Conservation (phyloP, 2,797 vertebrate genomes). For the Micromesistius poutassou region DNA sequence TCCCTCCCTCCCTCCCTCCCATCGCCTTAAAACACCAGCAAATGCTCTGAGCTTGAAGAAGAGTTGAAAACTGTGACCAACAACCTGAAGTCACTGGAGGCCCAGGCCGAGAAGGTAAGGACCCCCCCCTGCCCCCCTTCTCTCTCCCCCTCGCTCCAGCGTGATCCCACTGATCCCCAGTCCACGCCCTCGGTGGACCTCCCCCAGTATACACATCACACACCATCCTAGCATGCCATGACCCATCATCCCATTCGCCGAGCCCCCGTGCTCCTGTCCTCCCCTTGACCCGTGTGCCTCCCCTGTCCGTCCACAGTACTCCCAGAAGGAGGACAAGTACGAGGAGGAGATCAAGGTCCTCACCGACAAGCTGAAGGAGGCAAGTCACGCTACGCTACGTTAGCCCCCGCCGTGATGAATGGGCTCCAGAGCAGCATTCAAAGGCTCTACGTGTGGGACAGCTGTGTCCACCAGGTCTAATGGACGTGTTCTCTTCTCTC, state of each 20-base stretch:
- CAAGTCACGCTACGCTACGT: conserved; percentile 62
- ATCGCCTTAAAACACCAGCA: conserved; percentile 87
- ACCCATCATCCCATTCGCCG: neutral
- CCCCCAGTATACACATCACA: neutral
- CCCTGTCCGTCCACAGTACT: conserved; percentile 85
- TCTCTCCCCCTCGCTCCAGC: conserved; percentile 11
- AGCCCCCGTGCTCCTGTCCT: neutral
- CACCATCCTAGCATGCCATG: neutral
- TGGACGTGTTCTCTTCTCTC: conserved; percentile 37
- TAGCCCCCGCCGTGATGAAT: conserved; percentile 6
- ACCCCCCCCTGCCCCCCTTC: conserved; percentile 24
- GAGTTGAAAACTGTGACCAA: conserved; percentile 99
- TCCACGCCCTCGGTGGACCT: neutral
- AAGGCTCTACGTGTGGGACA: neutral
- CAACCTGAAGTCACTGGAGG: conserved; percentile 99
- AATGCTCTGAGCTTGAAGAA: conserved; percentile 99
- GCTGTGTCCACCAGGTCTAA: conserved; percentile 15
- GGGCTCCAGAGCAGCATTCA: conserved; percentile 10
- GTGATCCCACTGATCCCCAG: neutral
- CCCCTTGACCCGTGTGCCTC: conserved; percentile 22
- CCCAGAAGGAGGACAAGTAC: conserved; percentile 98
- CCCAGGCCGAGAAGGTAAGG: conserved; percentile 99
- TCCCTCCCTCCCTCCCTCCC: conserved; percentile 65
- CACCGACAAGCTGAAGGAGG: conserved; percentile 99
- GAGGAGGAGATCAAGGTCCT: conserved; percentile 99